These are phyloP conservation scores for Heteromurus nitidus DNA, from an alignment of 2,888 invertebrate genomes.

Conservation along the genomic window DNA sequence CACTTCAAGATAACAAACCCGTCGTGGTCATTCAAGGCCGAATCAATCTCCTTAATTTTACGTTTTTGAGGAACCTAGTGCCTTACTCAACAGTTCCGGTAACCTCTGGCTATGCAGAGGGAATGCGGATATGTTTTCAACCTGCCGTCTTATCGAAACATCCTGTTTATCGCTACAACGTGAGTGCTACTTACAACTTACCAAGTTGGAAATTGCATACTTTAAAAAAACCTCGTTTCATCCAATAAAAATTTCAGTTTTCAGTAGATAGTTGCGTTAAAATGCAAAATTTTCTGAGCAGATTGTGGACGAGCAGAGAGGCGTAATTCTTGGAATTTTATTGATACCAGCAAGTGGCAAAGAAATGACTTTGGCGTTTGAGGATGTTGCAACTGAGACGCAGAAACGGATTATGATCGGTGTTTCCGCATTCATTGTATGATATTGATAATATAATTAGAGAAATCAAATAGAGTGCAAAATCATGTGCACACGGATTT, in stretches of 20 bases:
- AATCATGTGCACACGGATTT: too few species aligned
- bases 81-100: conserved; percentile 40
- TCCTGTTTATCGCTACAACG: conserved; percentile 38
- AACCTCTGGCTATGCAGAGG: conserved; percentile 45
- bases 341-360: conserved; percentile 20
- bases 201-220: too few species aligned
- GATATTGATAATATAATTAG: not conserved
- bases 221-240: not conserved
- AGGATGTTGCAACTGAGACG: conserved; percentile 14
- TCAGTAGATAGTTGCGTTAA: not conserved
- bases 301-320: conserved; percentile 48
- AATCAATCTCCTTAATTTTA: conserved; percentile 7
- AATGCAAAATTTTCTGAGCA: not conserved
- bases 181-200: too few species aligned
- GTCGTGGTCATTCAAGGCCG: conserved; percentile 40
- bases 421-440: conserved; percentile 35
- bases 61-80: not conserved
- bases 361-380: conserved; percentile 48
- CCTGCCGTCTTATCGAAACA: conserved; percentile 2
- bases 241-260: not conserved
- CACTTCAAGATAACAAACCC: conserved; percentile 47
- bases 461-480: too few species aligned
- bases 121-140: conserved; percentile 42
- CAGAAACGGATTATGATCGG: conserved; percentile 41
- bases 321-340: conserved; percentile 27